Base-by-base conservation (phyloP, 2,113 vertebrate genomes). In the Arizona elegans region DNA sequence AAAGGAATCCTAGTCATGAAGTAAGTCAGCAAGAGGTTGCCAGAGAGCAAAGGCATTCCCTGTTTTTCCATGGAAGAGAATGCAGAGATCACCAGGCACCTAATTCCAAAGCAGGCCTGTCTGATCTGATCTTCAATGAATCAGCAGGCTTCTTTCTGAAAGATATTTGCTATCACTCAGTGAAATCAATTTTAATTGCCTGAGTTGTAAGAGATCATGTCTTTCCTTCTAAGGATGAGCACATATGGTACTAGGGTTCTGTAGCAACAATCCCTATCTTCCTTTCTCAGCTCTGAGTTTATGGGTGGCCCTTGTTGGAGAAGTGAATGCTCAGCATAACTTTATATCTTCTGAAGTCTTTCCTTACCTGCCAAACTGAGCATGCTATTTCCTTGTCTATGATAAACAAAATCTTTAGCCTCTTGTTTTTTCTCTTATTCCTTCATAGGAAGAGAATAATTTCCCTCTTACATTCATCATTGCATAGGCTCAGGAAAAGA, bases 1-100 rank as follows among this genome's bases (percentile, higher is more conserved):
- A 99, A 98, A 92, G 99, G 99, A 5, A 93, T 99, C 70, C 98
- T 99, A 92, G 99, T 99, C 90, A 99, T 99, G 99, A 99, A 99
- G 99, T 99, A 98, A 98, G 98, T 93, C 0, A 29, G 52, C n/a
- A 24, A 65, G 9, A 19, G n/a, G 23, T 33, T 29, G 11, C 13
- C 47, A 47, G 53, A 81, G 65, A 50, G 21, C 33, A 55, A 43
- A 29, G 85, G 5, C 12, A 43, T 24, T 8, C 15, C 23, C 75
- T 24, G 8, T 7, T 91, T 24, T 70, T 90, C 19, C 6, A 29
- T 90, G 47, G 3, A 21, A 50, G 3, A 50, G 24, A n/a, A 52
- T 6, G 10, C 55, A 58, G 33, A 89, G 33, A 11, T 11, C 55
- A 43, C n/a, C 23, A 9, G n/a, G n/a, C 55, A 43, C 3, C 4